phyloP scores from a whole-genome alignment of 2,797 vertebrate genomes.

The Scolopax bukidnonensis region DNA sequence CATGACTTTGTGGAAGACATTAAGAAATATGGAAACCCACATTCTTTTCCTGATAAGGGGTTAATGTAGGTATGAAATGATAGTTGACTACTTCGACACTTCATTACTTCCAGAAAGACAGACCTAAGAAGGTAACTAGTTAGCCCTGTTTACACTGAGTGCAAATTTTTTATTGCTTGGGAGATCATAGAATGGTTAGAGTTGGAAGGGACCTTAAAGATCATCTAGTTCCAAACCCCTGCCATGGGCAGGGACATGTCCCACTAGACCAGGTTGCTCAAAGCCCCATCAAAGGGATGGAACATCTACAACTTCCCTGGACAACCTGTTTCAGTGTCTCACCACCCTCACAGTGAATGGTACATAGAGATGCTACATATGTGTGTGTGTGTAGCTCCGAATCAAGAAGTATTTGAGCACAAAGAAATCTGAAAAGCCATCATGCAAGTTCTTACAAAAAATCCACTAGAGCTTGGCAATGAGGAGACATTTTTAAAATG shows the following conservation, averaged over 20 bases:
- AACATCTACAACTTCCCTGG: neutral
- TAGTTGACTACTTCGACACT: neutral
- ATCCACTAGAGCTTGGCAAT: neutral
- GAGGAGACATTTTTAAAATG: neutral
- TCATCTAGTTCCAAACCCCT: neutral
- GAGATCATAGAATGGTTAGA: neutral
- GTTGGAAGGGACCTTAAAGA: neutral
- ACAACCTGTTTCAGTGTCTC: neutral
- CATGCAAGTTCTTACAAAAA: neutral
- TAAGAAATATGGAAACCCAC: neutral
- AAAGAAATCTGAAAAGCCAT: neutral
- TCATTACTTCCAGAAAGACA: neutral
- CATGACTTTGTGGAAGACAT: neutral
- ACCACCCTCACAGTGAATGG: neutral
- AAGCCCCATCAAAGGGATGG: neutral
- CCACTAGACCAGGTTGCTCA: neutral
- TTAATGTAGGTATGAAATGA: neutral
- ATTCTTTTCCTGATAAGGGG: neutral
- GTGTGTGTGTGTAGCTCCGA: fast-evolving
- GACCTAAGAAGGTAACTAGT: neutral
- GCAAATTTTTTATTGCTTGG: neutral
- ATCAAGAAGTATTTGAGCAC: neutral
- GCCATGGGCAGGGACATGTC: neutral
- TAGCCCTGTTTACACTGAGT: neutral
- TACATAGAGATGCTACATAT: neutral